Evolutionary conservation across 1,140 invertebrate genomes (phyloP), one percentile per base, ranked within the genome.

Genomic region (Ceratina calcarata): DNA sequence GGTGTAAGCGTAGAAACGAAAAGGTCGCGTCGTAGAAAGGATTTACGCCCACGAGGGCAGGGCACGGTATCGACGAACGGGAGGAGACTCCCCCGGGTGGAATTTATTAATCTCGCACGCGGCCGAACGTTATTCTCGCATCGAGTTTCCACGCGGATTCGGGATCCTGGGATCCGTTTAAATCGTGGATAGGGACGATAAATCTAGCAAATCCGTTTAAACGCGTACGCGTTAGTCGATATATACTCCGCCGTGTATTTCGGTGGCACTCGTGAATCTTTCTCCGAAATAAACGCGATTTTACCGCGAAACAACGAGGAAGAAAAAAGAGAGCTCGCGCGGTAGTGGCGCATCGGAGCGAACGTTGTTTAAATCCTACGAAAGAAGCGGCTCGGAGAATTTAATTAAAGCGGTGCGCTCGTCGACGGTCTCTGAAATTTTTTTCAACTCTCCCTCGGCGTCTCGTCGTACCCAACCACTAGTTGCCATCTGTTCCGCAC

Each of bases 191-290:
- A 16, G 18, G n/a, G 15, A n/a, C 70, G 24, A 74, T 79, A 79
- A 79, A 79, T 79, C 70, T 74, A 66, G 69, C 49, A 79, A 74
- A 79, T 79, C 77, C 77, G 77, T 79, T 79, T 79, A 79, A 79
- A 61, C 77, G 69, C 70, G 74, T 79, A n/a, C n/a, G n/a, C n/a
- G n/a, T n/a, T 79, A 79, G 70, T 74, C 45, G 77, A 37, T 37
- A 6, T 6, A n/a, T n/a, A n/a, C n/a, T n/a, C n/a, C n/a, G n/a
- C n/a, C n/a, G n/a, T n/a, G n/a, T 32, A 32, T 32, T 32, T 32
- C 4, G 27, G 4, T 32, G 27, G 27, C 1, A 32, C 27, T 32
- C 2, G 37, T 10, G 37, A 45, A 45, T 45, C 6, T 45, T 45
- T 45, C 7, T 45, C 6, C 37, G 8, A 45, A 45, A 45, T 10